Base-by-base conservation (phyloP, 2,113 vertebrate genomes). In the Urocynchramus pylzowi region DNA sequence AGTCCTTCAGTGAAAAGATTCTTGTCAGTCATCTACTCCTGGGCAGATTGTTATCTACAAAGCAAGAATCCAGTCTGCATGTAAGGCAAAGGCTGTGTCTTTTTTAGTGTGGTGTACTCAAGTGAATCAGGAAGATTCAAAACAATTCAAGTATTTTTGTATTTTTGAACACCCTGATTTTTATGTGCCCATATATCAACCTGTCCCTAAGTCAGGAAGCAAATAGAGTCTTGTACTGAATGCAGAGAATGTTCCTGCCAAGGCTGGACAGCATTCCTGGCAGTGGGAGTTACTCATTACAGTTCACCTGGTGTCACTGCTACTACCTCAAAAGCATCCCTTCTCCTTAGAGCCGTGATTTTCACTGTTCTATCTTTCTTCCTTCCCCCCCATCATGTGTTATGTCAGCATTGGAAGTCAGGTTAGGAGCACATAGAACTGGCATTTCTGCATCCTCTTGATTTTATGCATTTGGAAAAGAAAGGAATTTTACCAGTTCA, bases 331-430 rank as follows among this genome's bases (percentile, higher is more conserved):
- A 49, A 69, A 45, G 18, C 30, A 42, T n/a, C 24, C 42, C 28
- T 75, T 65, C 52, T 87, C 21, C 71, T 50, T 31, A 63, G 7
- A 45, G 11, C 23, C 0, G 2, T 0, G 0, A 39, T 65, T 70
- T 57, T 82, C 74, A 31, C 23, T 50, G 7, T 21, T 71, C 27
- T 39, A 1, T 27, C 20, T 59, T 19, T n/a, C 45, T 52, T 67
- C 44, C 23, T 52, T 39, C 10, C 13, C 5, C 26, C 6, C 8
- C 28, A n/a, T n/a, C 6, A 3, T 7, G 18, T 65, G 21, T 60
- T 44, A 44, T 50, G 33, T 49, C 73, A 84, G 49, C 37, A 49
- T 19, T 41, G 31, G 35, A 56, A 60, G 63, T 17, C 82, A 42
- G 57, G 35, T n/a, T 52, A 85, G 37, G 24, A 60, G 16, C 24